A percentile compares a stretch with the other conserved stretches of the same genome.
phyloP scores from a whole-genome alignment of 2,113 vertebrate genomes.

The Cheirogaleus medius region DNA sequence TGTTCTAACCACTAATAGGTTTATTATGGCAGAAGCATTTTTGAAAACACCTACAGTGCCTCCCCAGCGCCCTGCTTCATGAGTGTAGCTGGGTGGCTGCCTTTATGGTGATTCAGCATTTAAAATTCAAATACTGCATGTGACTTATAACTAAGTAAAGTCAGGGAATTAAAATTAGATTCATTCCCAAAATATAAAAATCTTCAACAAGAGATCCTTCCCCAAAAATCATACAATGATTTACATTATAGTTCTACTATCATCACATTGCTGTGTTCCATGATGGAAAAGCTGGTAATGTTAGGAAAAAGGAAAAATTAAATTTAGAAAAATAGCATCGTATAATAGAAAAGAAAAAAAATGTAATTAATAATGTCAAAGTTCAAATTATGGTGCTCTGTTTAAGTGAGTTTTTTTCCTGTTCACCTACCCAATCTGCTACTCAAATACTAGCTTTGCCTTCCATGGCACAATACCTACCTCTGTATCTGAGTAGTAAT shows the following conservation, averaged over 20 bases:
- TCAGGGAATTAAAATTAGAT: neutral
- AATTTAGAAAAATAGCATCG: neutral
- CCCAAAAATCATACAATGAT: neutral
- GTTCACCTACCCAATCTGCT: neutral
- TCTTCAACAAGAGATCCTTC: neutral
- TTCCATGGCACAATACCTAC: neutral
- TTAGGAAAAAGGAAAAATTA: neutral
- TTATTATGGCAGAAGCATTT: slow-evolving; percentile 17
- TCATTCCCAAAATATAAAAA: neutral
- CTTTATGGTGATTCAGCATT: slow-evolving; percentile 2
- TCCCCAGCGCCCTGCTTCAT: neutral
- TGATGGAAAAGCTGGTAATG: neutral
- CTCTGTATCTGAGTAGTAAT: neutral
- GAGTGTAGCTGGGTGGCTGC: neutral
- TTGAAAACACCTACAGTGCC: neutral
- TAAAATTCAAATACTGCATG: neutral
- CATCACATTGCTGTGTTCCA: neutral
- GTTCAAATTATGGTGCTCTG: neutral
- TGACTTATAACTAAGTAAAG: neutral
- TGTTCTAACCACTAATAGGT: slow-evolving; percentile 19
- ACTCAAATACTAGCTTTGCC: neutral
- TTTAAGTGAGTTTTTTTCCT: neutral
- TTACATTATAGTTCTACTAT: neutral
- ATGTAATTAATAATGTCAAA: neutral
- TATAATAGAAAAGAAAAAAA: neutral